Evolutionary conservation across 1,140 invertebrate genomes (phyloP).

Genomic region (Heliconius hermathena): DNA sequence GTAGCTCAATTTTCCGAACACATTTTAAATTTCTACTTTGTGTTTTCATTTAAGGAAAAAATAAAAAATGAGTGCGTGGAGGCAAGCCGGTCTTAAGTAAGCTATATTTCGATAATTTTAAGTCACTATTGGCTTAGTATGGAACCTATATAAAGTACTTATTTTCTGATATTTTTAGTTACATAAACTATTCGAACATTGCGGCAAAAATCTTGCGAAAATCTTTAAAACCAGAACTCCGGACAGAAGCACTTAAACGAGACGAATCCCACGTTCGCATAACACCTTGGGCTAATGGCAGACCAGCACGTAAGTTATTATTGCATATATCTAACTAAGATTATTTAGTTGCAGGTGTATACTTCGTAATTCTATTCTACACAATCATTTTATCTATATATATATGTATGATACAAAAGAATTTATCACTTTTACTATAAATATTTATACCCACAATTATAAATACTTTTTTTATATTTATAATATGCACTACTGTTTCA

Average conservation of each 20-base stretch:
- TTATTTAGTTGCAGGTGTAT: not conserved
- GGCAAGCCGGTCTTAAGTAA: conserved; percentile 75
- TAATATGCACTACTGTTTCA: conserved; percentile 50
- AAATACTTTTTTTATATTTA: not conserved
- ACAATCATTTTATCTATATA: no score
- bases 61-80: conserved; percentile 75
- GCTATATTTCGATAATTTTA: conserved; percentile 30
- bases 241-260: conserved; percentile 88
- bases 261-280: conserved; percentile 89
- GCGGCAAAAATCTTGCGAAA: conserved; percentile 90
- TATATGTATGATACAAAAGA: no score
- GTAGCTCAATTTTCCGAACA: conserved; percentile 46
- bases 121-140: not conserved
- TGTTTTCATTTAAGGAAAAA: conserved; percentile 24
- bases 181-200: conserved; percentile 96
- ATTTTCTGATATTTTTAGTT: conserved; percentile 80
- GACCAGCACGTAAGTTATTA: conserved; percentile 88
- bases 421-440: not conserved
- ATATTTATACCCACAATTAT: not conserved
- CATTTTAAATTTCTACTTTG: conserved; percentile 36
- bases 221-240: conserved; percentile 88
- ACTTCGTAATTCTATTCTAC: not conserved
- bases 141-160: conserved; percentile 3
- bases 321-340: not conserved
- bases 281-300: conserved; percentile 93